Base-by-base conservation (phyloP, 2,113 vertebrate species). In the Pseudorectes ferrugineus region DNA sequence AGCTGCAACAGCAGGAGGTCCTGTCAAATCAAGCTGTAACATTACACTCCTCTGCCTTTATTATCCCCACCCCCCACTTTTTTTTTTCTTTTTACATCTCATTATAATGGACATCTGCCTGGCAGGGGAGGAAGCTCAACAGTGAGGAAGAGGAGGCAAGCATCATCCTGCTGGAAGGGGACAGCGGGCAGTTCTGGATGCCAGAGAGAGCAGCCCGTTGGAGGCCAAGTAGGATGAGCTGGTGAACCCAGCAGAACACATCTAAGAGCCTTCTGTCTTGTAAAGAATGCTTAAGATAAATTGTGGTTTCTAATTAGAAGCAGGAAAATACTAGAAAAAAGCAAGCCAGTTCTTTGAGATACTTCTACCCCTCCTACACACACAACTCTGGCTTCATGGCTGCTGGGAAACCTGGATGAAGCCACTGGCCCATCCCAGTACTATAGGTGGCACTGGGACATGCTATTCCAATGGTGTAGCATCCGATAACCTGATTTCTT, bases 1-100 rank as follows among this genome's bases (percentile, higher is more conserved):
- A 97, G 97, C 96, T 96, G 95, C 92, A 82, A 40, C 86, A 95
- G 97, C 97, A 94, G 97, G 97, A 96, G 94, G 97, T 88, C 97
- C 97, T 96, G 96, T 97, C 97, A 97, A 94, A 96, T 94, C 96
- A 95, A 93, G 89, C 75, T 63, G 12, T 61, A 96, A 92, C 82
- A 87, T 95, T 75, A 92, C 66, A 89, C 94, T 94, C 79, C 91
- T 93, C 94, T 96, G 93, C 96, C 88, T 96, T 95, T 94, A 96
- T 91, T 96, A 93, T 93, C 45, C 59, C 49, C 35, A 11, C 33
- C 20, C 6, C 24, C 5, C 5, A 6, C 15, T 12, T 67, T 93
- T 94, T 92, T 40, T 29, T n/a, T 68, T 18, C 5, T 62, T 81
- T 36, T 76, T 24, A 89, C 77, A 88, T 93, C 87, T 85, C 91